Conservation (phyloP, 2,888 invertebrate species). For the Callosobruchus maculatus region DNA sequence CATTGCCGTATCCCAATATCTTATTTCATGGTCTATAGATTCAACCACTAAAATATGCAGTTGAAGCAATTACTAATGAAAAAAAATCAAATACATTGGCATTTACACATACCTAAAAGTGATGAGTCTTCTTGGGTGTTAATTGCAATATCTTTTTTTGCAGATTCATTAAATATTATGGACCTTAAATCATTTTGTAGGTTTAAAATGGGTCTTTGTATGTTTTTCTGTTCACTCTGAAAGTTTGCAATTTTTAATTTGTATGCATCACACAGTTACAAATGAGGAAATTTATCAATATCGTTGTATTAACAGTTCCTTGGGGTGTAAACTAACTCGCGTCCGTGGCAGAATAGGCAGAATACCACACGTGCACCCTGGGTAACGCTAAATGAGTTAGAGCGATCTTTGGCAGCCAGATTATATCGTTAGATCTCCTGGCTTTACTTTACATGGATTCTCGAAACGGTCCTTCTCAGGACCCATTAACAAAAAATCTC, state of each 20-base stretch:
- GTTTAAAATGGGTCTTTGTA: constrained; percentile 41
- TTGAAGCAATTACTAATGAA: neutral
- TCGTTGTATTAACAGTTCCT: no score
- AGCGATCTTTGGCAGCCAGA: no score
- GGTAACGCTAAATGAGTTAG: no score
- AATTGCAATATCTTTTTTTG: neutral
- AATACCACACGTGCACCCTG: no score
- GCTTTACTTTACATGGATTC: no score
- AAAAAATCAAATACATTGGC: neutral
- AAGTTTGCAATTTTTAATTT: constrained; percentile 2
- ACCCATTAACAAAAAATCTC: no score
- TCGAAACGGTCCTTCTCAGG: no score
- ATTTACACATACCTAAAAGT: constrained; percentile 29
- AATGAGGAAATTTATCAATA: no score
- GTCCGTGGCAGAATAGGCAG: no score
- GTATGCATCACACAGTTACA: no score
- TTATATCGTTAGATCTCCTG: no score
- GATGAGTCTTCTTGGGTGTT: constrained; percentile 29
- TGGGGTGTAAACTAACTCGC: no score
- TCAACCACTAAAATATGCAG: constrained; percentile 55
- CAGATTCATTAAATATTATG: constrained; percentile 30
- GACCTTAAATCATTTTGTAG: constrained; percentile 44
- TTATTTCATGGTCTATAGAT: constrained; percentile 66
- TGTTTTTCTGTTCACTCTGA: constrained; percentile 31
- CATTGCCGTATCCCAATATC: constrained; percentile 64